Conservation (phyloP, 2,113 vertebrate genomes). For the Halichoeres trimaculatus region DNA sequence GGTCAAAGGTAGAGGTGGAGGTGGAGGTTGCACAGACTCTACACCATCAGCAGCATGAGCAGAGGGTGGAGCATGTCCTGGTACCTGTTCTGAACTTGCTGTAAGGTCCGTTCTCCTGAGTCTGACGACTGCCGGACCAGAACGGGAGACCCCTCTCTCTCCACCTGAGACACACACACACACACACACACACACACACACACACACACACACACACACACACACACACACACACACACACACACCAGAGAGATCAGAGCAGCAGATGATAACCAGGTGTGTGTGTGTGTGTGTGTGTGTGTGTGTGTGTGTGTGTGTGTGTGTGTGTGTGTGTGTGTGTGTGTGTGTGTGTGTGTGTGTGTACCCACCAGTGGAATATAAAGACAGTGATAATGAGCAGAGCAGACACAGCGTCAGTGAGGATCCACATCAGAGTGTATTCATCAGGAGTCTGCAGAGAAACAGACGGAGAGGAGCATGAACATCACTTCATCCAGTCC, state of each 20-base stretch:
- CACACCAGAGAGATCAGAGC: too few species aligned
- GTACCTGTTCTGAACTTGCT: slow-evolving; percentile 89
- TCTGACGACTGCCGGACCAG: slow-evolving; percentile 73
- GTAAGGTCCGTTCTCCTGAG: slow-evolving; percentile 82
- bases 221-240: too few species aligned
- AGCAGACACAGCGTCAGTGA: slow-evolving; percentile 85
- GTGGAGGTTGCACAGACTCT: neutral
- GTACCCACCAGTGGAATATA: slow-evolving; percentile 88
- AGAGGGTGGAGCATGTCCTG: slow-evolving; percentile 12
- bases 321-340: too few species aligned
- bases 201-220: too few species aligned
- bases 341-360: slow-evolving; percentile 28
- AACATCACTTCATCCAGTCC: too few species aligned
- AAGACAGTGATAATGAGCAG: slow-evolving; percentile 85
- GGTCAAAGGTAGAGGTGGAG: too few species aligned
- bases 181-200: too few species aligned
- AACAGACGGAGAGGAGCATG: neutral
- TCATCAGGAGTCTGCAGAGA: slow-evolving; percentile 86
- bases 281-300: too few species aligned
- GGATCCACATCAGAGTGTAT: slow-evolving; percentile 89
- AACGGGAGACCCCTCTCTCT: slow-evolving; percentile 83
- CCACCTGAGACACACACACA: slow-evolving; percentile 84
- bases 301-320: too few species aligned
- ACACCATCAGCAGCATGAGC: neutral
- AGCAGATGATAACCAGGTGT: too few species aligned